A percentile compares a stretch with the other conserved stretches of the same genome.
These are phyloP conservation scores for Drosophila mettleri DNA, from an alignment of 2,888 invertebrate species.

Conservation along the genomic window DNA sequence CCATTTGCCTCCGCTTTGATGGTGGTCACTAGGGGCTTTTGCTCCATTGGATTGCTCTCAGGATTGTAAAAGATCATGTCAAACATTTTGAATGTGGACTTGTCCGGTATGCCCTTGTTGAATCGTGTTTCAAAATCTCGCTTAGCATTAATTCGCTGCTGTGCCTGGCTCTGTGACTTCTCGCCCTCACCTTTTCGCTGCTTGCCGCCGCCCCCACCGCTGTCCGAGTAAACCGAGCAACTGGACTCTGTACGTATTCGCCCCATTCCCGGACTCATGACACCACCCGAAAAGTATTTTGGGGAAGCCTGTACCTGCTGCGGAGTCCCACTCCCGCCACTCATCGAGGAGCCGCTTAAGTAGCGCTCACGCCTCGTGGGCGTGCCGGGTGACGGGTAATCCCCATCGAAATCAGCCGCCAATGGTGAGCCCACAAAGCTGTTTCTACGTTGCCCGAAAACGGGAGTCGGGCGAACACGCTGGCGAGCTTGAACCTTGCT, in stretches of 20 bases:
- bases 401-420: slow-evolving; percentile 57
- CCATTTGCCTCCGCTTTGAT: slow-evolving; percentile 80
- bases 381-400: slow-evolving; percentile 61
- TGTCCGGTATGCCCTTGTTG: slow-evolving; percentile 86
- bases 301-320: slow-evolving; percentile 59
- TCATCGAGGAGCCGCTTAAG: slow-evolving; percentile 70
- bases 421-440: slow-evolving; percentile 86
- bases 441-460: slow-evolving; percentile 88
- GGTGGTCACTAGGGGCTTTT: slow-evolving; percentile 65
- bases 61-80: slow-evolving; percentile 97
- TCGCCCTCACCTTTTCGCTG: slow-evolving; percentile 83
- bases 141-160: slow-evolving; percentile 84
- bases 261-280: slow-evolving; percentile 71
- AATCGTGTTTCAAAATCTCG: slow-evolving; percentile 82
- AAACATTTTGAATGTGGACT: slow-evolving; percentile 92
- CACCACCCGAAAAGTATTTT: slow-evolving; percentile 70
- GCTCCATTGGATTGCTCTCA: slow-evolving; percentile 90
- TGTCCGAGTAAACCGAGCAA: slow-evolving; percentile 83
- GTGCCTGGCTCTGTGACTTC: slow-evolving; percentile 86
- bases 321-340: slow-evolving; percentile 28
- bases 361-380: slow-evolving; percentile 77
- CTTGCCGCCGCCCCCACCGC: slow-evolving; percentile 57
- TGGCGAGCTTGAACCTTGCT: slow-evolving; percentile 88
- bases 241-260: slow-evolving; percentile 84
- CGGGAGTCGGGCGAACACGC: slow-evolving; percentile 89